Percentiles rank a stretch among this genome's conserved stretches.
These are phyloP conservation scores for Drosophila paracracens DNA, from an alignment of 2,888 invertebrate species.

Conservation along the genomic window DNA sequence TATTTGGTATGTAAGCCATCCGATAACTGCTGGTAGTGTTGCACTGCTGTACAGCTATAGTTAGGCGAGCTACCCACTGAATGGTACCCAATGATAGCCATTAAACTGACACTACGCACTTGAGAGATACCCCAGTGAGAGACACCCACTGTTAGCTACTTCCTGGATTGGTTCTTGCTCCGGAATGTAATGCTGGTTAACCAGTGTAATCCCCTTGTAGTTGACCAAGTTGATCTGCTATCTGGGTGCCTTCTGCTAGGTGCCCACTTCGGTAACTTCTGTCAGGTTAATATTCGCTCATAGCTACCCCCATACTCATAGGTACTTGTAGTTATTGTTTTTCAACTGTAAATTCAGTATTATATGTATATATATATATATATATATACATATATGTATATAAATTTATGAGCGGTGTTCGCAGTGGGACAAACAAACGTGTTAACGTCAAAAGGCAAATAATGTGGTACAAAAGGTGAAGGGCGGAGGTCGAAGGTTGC, in stretches of 20 bases:
- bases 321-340: too few species aligned
- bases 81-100: not conserved
- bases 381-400: not conserved
- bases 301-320: not conserved
- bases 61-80: not conserved
- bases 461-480: not conserved
- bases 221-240: not conserved
- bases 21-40: not conserved
- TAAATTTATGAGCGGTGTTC: not conserved
- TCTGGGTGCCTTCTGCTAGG: too few species aligned
- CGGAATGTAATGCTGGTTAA: not conserved
- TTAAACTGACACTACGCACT: not conserved
- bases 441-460: constrained; percentile 24
- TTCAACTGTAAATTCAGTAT: not conserved
- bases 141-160: not conserved
- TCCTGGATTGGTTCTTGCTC: not conserved
- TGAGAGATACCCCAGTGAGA: not conserved
- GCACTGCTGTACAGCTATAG: too few species aligned
- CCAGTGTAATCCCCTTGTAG: not conserved
- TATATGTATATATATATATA: not conserved
- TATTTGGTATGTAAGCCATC: not conserved
- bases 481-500: constrained; percentile 3
- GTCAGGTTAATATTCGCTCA: too few species aligned
- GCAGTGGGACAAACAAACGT: not conserved
- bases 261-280: not conserved